These are phyloP conservation scores for Ganaspis brasiliensis DNA, from an alignment of 2,888 invertebrate genomes.

Conservation along the genomic window DNA sequence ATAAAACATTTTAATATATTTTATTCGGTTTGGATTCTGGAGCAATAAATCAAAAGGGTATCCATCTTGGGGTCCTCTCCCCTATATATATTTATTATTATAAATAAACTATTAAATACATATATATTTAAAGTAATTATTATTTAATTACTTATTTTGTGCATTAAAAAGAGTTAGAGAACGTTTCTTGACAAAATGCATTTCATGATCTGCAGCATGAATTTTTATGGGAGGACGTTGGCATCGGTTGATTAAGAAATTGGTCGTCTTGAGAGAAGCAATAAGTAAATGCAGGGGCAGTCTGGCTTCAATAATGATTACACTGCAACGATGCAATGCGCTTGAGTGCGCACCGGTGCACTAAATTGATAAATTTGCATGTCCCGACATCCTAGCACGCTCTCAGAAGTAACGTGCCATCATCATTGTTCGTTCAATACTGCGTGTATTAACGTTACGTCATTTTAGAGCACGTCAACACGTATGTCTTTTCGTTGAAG, in stretches of 20 bases:
- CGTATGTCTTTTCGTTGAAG: background rate
- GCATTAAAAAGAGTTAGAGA: background rate
- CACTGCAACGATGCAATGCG: constrained; percentile 65
- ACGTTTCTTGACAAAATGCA: background rate
- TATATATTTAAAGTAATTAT: too few relatives aligned
- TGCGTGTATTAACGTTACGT: background rate
- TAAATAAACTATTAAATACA: too few relatives aligned
- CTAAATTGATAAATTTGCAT: constrained; percentile 79
- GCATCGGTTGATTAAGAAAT: constrained; percentile 61
- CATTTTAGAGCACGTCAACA: constrained; percentile 3
- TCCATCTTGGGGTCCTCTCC: too few relatives aligned
- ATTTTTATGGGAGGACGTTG: constrained; percentile 54
- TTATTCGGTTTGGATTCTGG: too few relatives aligned
- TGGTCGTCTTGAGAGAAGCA: constrained; percentile 51
- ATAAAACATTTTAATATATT: too few relatives aligned
- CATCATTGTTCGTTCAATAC: constrained; percentile 20
- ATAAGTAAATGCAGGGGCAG: constrained; percentile 50
- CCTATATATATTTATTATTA: too few relatives aligned
- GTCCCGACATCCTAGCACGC: constrained; percentile 68
- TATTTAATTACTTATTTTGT: too few relatives aligned
- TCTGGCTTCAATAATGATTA: constrained; percentile 57
- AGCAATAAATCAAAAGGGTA: too few relatives aligned
- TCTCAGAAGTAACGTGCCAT: constrained; percentile 43
- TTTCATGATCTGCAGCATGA: constrained; percentile 37
- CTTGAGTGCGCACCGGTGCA: constrained; percentile 68